Evolutionary conservation across 2,113 vertebrate species (phyloP), one percentile per base, ranked within the genome.

Genomic region (Pterophyllum scalare): DNA sequence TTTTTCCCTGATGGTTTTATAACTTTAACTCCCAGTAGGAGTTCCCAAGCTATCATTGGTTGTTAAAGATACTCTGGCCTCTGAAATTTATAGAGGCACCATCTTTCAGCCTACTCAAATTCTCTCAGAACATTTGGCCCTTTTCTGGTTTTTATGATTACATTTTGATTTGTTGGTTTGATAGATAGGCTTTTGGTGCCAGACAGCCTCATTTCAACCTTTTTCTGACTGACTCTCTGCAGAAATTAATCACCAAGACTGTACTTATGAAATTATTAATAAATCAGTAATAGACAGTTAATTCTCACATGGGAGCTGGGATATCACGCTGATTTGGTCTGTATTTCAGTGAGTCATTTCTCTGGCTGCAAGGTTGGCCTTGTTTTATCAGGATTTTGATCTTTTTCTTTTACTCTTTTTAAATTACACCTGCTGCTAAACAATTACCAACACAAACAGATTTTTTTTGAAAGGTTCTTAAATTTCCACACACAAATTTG

Each of bases 231-330:
- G 85, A 91, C 82, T 89, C 61, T 59, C 52, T 61, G 79, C 46
- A 9, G 87, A 62, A 84, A 89, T 94, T 88, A 91, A 93, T 93
- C 83, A 87, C 67, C 88, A 80, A 52, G 70, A 67, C 75, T 77
- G 87, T 84, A 74, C 82, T 87, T 81, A 64, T 52, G 67, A 79
- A 86, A 90, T 91, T 91, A 94, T 94, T 93, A 91, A 93, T 87
- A 86, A 60, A 58, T 87, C 70, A 58, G 78, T 91, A 93, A 89
- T 85, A 81, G 90, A 88, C 84, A 79, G 72, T 92, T 93, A 91
- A 92, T 94, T 93, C 82, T 88, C 80, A 70, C 60, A 76, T 76
- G 7, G 33, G 65, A 84, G 88, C 92, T 88, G 89, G 81, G 77
- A 84, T 75, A 87, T 77, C 67, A 19, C 56, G 78, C 46, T 20